Base-by-base conservation (phyloP, 2,797 vertebrate genomes). In the Cuniculus paca region DNA sequence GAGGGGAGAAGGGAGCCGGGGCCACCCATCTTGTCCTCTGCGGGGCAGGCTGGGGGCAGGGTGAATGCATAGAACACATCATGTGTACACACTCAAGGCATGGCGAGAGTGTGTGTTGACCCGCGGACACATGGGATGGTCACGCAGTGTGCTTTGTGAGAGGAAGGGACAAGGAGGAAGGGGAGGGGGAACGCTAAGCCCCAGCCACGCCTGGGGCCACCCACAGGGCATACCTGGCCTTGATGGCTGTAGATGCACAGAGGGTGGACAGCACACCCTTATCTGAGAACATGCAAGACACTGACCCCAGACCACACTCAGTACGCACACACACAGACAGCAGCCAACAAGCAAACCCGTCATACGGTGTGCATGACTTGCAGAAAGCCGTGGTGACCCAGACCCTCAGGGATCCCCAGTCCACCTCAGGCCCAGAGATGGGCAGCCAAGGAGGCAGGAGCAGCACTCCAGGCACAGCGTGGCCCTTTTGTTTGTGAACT, bases 31-130 rank as follows among this genome's bases (percentile, higher is more conserved):
- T 89, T 90, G 94, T 96, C 94, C 96, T 97, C 86, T 95, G 94
- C 10, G 63, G 96, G 97, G 96, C 81, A 2, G 97, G 96, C 95
- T 74, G 58, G 52, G 81, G 90, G 84, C 88, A 79, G 91, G 95
- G 91, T 34, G 54, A 95, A 96, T 98, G 97, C 96, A 97, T 96
- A 98, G 97, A 98, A 97, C 97, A 96, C 87, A 65, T 95, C 96
- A 91, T 82, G 88, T 92, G 84, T 72, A 70, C 94, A 96, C 84
- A 50, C 97, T 95, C 85, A 17, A 79, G 90, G 95, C 54, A 34
- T 93, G 72, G 95, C 65, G 4, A 88, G 97, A 95, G 92, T 22
- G 87, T 93, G 91, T 26, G 19, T 78, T 36, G 13, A 86, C 95
- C 96, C 91, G 93, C 60, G 39, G 95, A 91, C 84, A 96, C 96